Conservation (phyloP, 1,140 invertebrate genomes). For the Cydia pomonella region DNA sequence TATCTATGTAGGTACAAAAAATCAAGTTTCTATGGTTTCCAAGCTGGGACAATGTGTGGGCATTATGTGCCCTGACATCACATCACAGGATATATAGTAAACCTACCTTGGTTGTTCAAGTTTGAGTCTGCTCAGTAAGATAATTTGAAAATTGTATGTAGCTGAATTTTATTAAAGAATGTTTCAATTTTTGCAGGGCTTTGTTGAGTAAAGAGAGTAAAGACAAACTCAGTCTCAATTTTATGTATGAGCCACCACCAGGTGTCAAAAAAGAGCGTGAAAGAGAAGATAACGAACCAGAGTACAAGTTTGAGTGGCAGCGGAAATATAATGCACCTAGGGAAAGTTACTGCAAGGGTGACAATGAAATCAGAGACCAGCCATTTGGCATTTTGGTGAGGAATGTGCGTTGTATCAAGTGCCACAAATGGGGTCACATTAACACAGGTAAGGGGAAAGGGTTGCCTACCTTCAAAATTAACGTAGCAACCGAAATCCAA, state of each 20-base stretch:
- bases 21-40: too few species aligned
- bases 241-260: conserved; percentile 99
- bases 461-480: too few species aligned
- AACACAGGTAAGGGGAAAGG: conserved; percentile 91
- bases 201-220: conserved; percentile 98
- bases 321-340: conserved; percentile 98
- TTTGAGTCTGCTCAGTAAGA: not conserved
- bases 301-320: conserved; percentile 99
- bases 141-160: not conserved
- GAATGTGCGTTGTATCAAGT: conserved; percentile 99
- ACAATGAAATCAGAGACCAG: conserved; percentile 98
- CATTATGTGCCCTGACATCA: too few species aligned
- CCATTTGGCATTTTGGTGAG: conserved; percentile 99
- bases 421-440: conserved; percentile 99
- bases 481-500: too few species aligned
- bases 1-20: too few species aligned
- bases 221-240: conserved; percentile 99
- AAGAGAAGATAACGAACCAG: conserved; percentile 96
- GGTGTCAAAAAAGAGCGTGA: conserved; percentile 95
- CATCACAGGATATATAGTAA: too few species aligned
- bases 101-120: not conserved
- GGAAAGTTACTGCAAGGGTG: conserved; percentile 97
- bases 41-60: too few species aligned
- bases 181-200: conserved; percentile 84
- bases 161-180: not conserved